These are phyloP conservation scores for Scartelaos histophorus DNA, from an alignment of 2,113 vertebrate species.

Conservation along the genomic window DNA sequence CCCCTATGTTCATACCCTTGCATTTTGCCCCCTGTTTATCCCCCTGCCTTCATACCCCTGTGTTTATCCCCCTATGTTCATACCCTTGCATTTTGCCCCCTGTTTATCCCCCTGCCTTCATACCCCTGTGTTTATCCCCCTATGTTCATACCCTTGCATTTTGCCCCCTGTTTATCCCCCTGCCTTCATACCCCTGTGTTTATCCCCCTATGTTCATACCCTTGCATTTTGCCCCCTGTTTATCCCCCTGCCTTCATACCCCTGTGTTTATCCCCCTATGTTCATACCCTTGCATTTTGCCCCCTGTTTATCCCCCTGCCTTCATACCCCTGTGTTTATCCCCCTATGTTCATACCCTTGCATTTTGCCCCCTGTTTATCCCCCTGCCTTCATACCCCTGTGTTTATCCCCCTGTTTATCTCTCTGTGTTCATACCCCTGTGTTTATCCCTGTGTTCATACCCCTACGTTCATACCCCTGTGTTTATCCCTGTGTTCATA, in stretches of 20 bases:
- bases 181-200: no score
- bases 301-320: no score
- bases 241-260: background rate
- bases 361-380: background rate
- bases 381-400: background rate
- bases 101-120: background rate
- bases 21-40: no score
- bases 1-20: background rate
- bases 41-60: background rate
- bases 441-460: no score
- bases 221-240: background rate
- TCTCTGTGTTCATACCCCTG: background rate
- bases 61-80: no score
- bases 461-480: background rate
- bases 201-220: no score
- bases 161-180: no score
- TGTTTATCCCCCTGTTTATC: no score
- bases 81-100: background rate
- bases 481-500: background rate
- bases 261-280: background rate
- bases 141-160: background rate
- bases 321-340: no score
- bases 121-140: background rate
- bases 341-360: no score
- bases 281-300: background rate